Evolutionary conservation across 2,888 invertebrate species (phyloP), one percentile per base, ranked within the genome.

Genomic region (Keiferia lycopersicella): DNA sequence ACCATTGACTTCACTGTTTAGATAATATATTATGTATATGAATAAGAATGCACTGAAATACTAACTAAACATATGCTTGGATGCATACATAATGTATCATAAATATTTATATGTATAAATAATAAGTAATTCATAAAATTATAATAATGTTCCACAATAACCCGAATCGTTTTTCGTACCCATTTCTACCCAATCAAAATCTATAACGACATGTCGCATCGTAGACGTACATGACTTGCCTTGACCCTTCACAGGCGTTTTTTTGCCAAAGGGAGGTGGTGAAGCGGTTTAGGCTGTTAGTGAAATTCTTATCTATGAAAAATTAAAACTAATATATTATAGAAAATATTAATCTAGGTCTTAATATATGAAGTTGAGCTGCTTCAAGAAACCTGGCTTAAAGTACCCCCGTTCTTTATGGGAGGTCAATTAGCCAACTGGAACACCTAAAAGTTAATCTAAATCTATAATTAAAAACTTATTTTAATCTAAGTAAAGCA

Each of bases 151-250:
- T 56, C 56, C 56, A 34, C 16, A 34, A 56, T 34, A 56, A 14
- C 56, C 56, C 26, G 53, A 53, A 30, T 16, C 34, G 16, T 34
- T n/a, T 16, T 34, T 51, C 11, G 51, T 51, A 51, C 20, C 20
- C 22, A 56, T 6, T 10, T 34, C 1, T 26, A n/a, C 56, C 16
- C 56, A 20, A 62, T 61, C 59, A 65, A 62, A 59, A 65, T 59
- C 61, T 34, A 64, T n/a, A 53, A 45, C 53, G 64, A 39, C 38
- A 51, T 39, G 14, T 38, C 22, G 14, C 20, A 58, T 39, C 22
- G 53, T 45, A 45, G n/a, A 45, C 22, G 53, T 45, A 45, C 45
- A 45, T 45, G 45, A 45, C 16, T 11, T 50, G 26, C 7, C 50
- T 16, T 45, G 45, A 45, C 45, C 45, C 45, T 45, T 45, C n/a